A percentile compares a stretch with the other conserved stretches of the same genome.
Conservation (phyloP, 2,797 vertebrate species). For the Coccyzus lansbergi region DNA sequence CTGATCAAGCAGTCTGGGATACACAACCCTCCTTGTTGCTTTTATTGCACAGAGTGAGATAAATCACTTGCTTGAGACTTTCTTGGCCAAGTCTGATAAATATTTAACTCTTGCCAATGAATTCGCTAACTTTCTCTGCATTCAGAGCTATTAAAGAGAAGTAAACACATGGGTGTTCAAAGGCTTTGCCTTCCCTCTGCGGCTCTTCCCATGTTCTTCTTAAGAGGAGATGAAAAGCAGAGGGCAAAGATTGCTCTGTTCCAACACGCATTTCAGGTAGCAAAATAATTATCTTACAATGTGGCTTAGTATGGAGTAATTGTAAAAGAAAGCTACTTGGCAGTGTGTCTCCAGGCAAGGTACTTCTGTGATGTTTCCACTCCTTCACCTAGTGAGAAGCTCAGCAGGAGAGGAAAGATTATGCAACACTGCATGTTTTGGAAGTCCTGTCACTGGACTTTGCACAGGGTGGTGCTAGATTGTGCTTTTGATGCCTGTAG, state of each 20-base stretch:
- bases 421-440: constrained; percentile 31
- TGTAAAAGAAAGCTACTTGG: constrained; percentile 53
- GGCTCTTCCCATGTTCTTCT: constrained; percentile 41
- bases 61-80: not conserved
- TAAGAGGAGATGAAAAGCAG: constrained; percentile 58
- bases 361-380: constrained; percentile 10
- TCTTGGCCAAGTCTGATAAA: not conserved
- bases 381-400: constrained; percentile 14
- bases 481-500: not conserved
- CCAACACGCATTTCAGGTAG: constrained; percentile 27
- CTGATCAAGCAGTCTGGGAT: not conserved
- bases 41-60: not conserved
- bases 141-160: constrained; percentile 12
- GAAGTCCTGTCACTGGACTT: not conserved
- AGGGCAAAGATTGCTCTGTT: constrained; percentile 39
- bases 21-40: not conserved
- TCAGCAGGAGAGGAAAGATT: not conserved
- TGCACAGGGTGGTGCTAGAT: not conserved
- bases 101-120: not conserved
- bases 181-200: constrained; percentile 3
- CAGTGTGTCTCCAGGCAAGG: not conserved
- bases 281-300: constrained; percentile 63
- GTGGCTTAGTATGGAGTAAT: constrained; percentile 41
- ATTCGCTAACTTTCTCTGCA: constrained; percentile 30
- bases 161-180: constrained; percentile 48